Evolutionary conservation across 2,888 invertebrate genomes (phyloP).

Genomic region (Eupithecia vulgata): DNA sequence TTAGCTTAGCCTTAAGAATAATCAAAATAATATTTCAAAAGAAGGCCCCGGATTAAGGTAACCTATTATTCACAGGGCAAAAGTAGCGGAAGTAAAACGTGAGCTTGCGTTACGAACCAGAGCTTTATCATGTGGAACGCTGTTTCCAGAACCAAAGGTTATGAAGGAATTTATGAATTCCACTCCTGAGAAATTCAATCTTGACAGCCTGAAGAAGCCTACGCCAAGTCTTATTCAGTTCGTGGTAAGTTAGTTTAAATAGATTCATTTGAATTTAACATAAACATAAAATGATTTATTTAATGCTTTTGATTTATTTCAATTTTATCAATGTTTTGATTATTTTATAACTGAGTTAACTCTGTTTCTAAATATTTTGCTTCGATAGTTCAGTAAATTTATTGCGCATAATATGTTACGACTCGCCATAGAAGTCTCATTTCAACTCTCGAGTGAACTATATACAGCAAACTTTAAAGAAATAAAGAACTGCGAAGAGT

Average conservation of each 20-base stretch:
- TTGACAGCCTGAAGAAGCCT: conserved; percentile 83
- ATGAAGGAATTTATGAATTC: conserved; percentile 88
- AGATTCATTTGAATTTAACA: neutral
- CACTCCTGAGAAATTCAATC: conserved; percentile 79
- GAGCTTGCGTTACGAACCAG: conserved; percentile 88
- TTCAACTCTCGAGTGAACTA: conserved; percentile 24
- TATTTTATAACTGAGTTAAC: neutral
- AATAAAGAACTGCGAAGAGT: conserved; percentile 28
- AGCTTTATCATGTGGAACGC: conserved; percentile 83
- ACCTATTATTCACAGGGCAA: conserved; percentile 77
- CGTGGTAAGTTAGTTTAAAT: conserved; percentile 76
- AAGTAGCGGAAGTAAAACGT: conserved; percentile 86
- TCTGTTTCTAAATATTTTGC: neutral
- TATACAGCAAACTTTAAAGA: conserved; percentile 22
- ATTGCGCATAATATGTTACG: neutral
- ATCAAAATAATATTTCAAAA: conserved; percentile 14
- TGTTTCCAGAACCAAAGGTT: conserved; percentile 89
- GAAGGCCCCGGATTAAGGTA: conserved; percentile 7
- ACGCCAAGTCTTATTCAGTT: conserved; percentile 88
- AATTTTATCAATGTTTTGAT: neutral
- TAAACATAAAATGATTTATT: neutral
- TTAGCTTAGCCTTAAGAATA: conserved; percentile 7
- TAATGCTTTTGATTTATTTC: neutral
- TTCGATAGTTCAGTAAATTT: neutral
- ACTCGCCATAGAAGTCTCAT: neutral